Evolutionary conservation across 1,140 invertebrate species (phyloP).

Genomic region (Archivesica marissinica): DNA sequence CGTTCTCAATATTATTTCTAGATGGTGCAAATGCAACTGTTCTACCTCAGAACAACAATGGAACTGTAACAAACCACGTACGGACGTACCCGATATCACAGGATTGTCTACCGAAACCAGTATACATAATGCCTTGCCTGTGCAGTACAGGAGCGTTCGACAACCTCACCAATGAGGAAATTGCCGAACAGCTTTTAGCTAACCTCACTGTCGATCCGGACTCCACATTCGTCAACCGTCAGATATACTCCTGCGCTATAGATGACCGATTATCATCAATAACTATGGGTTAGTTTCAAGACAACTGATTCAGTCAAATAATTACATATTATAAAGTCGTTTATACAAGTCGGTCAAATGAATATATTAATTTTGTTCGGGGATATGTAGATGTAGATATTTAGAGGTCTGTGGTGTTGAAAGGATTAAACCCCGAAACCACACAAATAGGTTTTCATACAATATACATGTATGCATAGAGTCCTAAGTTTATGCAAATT

Average conservation of each 20-base stretch:
- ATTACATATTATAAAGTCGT: too few species aligned
- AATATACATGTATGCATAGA: too few species aligned
- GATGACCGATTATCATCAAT: not conserved
- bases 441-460: too few species aligned
- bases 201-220: not conserved
- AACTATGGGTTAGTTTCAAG: not conserved
- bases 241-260: not conserved
- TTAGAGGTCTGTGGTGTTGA: too few species aligned
- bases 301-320: too few species aligned
- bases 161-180: constrained; percentile 17
- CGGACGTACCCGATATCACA: not conserved
- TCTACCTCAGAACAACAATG: not conserved
- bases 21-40: not conserved
- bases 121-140: constrained; percentile 22
- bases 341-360: too few species aligned
- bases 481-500: too few species aligned
- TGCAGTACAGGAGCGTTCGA: not conserved
- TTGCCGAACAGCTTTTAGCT: not conserved
- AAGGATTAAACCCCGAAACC: too few species aligned
- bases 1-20: too few species aligned
- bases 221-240: not conserved
- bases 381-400: too few species aligned
- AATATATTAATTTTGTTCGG: too few species aligned
- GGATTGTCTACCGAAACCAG: not conserved
- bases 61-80: not conserved